These are phyloP conservation scores for Coptodon bakossiorum DNA, from an alignment of 2,113 vertebrate species.

Conservation along the genomic window DNA sequence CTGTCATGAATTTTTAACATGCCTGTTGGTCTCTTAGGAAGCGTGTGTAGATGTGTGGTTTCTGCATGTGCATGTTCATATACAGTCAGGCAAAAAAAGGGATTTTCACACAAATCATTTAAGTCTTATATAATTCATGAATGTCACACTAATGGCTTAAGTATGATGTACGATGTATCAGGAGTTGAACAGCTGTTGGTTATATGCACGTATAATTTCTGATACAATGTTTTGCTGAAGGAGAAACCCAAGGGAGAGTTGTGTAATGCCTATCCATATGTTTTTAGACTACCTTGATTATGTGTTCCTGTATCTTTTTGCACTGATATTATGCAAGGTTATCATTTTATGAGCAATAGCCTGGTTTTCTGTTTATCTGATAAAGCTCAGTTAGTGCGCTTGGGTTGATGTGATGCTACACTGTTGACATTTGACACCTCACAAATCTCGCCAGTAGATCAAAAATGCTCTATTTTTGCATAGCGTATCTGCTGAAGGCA, in stretches of 20 bases:
- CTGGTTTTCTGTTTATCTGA: background rate
- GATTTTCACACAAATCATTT: background rate
- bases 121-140: background rate
- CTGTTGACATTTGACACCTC: background rate
- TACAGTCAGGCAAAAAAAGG: background rate
- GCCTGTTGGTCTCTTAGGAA: slow-evolving; percentile 32
- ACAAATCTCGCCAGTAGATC: background rate
- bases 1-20: slow-evolving; percentile 69
- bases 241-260: background rate
- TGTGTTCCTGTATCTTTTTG: background rate
- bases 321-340: background rate
- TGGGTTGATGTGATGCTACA: background rate
- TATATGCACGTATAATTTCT: background rate
- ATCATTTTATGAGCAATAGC: background rate
- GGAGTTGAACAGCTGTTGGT: background rate
- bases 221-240: background rate
- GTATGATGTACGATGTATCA: background rate
- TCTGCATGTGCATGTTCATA: background rate
- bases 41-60: background rate
- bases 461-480: background rate
- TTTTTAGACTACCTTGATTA: background rate
- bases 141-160: background rate
- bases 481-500: background rate
- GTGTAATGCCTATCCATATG: slow-evolving; percentile 2
- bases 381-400: background rate